Percentiles rank a stretch among this genome's conserved stretches.
Evolutionary conservation across 2,797 vertebrate species (phyloP).

Genomic region (Dipus sagitta): DNA sequence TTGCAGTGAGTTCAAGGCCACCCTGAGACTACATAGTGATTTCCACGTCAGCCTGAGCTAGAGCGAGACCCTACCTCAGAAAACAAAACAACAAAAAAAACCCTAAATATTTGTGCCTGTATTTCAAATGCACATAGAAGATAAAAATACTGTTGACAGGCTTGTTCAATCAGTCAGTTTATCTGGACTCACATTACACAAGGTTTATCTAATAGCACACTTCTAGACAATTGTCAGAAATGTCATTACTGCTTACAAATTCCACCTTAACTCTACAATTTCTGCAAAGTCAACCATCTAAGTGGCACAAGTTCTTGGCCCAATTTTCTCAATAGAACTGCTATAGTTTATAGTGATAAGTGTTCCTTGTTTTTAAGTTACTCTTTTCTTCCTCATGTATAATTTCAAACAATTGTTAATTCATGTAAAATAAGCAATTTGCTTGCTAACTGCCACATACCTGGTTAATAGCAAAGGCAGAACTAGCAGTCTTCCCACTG

Average conservation of each 20-base stretch:
- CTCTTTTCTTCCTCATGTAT: neutral
- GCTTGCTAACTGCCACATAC: neutral
- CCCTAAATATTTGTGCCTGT: neutral
- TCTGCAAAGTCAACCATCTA: neutral
- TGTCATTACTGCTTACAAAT: neutral
- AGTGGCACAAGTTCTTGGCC: neutral
- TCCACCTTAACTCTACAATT: neutral
- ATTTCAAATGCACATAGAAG: neutral
- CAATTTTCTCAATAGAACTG: neutral
- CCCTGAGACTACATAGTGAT: no score
- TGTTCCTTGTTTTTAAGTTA: neutral
- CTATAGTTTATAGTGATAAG: neutral
- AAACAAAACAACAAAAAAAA: no score
- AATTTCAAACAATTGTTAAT: constrained; percentile 8
- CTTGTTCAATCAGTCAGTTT: neutral
- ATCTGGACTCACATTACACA: neutral
- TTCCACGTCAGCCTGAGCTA: no score
- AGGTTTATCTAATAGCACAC: neutral
- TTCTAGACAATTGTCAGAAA: neutral
- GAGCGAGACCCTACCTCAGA: no score
- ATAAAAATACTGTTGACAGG: no score
- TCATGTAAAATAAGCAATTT: neutral
- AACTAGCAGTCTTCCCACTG: neutral
- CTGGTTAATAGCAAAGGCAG: neutral
- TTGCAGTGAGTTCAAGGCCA: no score